Conservation (phyloP, 2,113 vertebrate genomes). For the Ctenodactylus gundi region DNA sequence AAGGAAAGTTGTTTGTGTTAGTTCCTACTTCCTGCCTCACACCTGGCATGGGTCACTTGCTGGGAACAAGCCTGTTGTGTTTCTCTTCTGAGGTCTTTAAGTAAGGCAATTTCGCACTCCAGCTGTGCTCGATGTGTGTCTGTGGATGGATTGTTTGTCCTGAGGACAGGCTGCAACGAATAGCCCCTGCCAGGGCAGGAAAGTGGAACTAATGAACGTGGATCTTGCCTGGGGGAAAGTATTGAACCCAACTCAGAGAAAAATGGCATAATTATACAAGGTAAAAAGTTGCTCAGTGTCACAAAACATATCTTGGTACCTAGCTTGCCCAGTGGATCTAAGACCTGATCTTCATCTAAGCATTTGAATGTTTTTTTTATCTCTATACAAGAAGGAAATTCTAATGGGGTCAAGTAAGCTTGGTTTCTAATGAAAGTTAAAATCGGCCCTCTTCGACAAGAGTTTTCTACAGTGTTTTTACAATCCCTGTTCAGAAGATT, state of each 20-base stretch:
- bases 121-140: neutral
- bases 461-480: neutral
- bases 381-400: neutral
- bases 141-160: neutral
- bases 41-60: neutral
- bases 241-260: neutral
- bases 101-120: neutral
- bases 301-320: neutral
- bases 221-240: neutral
- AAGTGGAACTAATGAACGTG: neutral
- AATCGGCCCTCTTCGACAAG: neutral
- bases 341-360: neutral
- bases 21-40: neutral
- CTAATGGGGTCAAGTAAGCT: neutral
- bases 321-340: neutral
- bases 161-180: neutral
- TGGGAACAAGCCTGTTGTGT: neutral
- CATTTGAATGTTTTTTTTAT: neutral
- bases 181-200: neutral
- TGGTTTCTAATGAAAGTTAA: neutral
- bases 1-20: neutral
- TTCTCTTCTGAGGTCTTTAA: neutral
- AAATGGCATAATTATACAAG: neutral
- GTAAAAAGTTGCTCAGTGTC: neutral
- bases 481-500: neutral